Conservation (phyloP, 2,113 vertebrate genomes). For the Neolamprologus cancellatus region DNA sequence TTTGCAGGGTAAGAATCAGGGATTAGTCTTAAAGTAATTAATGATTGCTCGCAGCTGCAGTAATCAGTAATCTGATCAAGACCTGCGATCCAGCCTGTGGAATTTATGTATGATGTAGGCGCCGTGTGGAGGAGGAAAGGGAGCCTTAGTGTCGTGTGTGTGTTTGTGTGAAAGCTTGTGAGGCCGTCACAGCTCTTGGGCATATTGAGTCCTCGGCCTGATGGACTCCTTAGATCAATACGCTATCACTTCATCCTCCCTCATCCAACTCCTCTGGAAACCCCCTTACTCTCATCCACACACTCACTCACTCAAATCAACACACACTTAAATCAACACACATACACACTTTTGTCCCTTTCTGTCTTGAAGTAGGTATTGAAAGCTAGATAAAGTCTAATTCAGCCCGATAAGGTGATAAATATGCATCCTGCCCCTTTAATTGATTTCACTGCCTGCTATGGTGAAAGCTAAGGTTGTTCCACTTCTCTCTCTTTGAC, state of each 20-base stretch:
- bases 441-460: slow-evolving; percentile 46
- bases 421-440: slow-evolving; percentile 28
- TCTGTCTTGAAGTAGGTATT: slow-evolving; percentile 24
- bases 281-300: background rate
- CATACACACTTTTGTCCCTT: background rate
- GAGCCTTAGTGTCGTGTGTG: background rate
- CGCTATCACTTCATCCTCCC: slow-evolving; percentile 32
- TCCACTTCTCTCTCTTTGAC: background rate
- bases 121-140: background rate
- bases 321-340: background rate
- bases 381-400: slow-evolving; percentile 52
- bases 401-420: slow-evolving; percentile 46
- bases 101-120: background rate
- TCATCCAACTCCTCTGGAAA: background rate
- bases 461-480: slow-evolving; percentile 13
- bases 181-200: slow-evolving; percentile 22
- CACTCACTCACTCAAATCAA: background rate
- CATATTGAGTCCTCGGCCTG: slow-evolving; percentile 21
- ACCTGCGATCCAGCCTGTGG: background rate
- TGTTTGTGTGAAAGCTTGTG: background rate
- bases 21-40: background rate
- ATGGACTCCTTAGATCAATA: slow-evolving; percentile 53
- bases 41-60: background rate
- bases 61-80: background rate
- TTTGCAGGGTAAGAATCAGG: background rate